Evolutionary conservation across 2,888 invertebrate species (phyloP).

Genomic region (Unio pictorum): DNA sequence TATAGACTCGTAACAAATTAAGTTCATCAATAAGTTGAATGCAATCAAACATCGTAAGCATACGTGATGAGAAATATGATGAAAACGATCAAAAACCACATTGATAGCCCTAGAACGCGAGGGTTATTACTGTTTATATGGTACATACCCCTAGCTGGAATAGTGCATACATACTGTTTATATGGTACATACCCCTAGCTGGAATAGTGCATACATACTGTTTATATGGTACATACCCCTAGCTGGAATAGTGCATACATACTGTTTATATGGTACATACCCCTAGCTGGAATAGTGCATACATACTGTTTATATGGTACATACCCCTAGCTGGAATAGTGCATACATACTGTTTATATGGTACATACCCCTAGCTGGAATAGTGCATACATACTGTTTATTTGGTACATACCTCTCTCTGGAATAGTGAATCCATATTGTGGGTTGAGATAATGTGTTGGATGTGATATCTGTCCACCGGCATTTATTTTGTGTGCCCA

Average conservation of each 20-base stretch:
- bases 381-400: not conserved
- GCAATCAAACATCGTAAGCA: too few relatives aligned
- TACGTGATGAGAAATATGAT: too few relatives aligned
- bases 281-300: not conserved
- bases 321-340: conserved; percentile 30
- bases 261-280: not conserved
- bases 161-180: not conserved
- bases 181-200: not conserved
- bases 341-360: not conserved
- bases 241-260: too few relatives aligned
- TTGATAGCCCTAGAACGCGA: too few relatives aligned
- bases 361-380: not conserved
- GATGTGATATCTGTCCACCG: conserved; percentile 54
- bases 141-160: not conserved
- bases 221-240: too few relatives aligned
- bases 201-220: not conserved
- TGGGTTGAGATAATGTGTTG: conserved; percentile 44
- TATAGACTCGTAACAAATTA: too few relatives aligned
- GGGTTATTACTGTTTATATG: not conserved
- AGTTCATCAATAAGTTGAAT: too few relatives aligned
- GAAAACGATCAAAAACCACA: too few relatives aligned
- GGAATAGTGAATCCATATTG: conserved; percentile 19
- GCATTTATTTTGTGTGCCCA: conserved; percentile 49
- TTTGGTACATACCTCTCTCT: too few relatives aligned
- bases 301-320: not conserved